Base-by-base conservation (phyloP, 2,888 invertebrate genomes). In the Ommatoiulus sabulosus region DNA sequence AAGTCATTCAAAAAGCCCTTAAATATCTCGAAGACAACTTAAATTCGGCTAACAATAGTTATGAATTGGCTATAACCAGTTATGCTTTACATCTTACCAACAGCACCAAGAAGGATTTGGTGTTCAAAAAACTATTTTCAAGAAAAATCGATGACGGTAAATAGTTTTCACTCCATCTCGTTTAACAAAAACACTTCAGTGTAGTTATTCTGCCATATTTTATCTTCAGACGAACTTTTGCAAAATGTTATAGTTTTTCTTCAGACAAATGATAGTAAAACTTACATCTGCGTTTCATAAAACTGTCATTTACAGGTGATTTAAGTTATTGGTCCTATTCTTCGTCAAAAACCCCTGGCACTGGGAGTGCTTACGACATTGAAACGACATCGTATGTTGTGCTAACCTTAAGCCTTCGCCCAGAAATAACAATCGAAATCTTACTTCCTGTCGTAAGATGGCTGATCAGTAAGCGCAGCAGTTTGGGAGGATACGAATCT, bases 301-400 rank as follows among this genome's bases (percentile, higher is more conserved):
- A 35, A 35, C 24, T 72, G 10, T 72, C 24, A 6, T 24, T 72
- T 72, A n/a, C 10, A 72, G 72, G 72, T 6, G 72, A 72, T 24
- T 72, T 72, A n/a, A 72, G 72, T 72, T 24, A 87, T 52, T 87
- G 87, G 87, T 87, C 35, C 48, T 87, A 87, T 24, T 2, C 17
- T 7, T 20, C 1, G 8, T 20, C 87, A 20, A 7, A n/a, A 52
- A 24, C 87, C 20, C 2, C 20, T 10, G n/a, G 4, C 72, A 3
- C 72, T 72, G 24, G 4, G 24, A 24, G 24, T 20, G n/a, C 63
- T 10, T 87, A 48, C 48, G 24, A 87, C 12, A 20, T 87, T 24
- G 87, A 87, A 52, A 48, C 87, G 20, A 87, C 87, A 17, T 15
- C 46, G 8, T 87, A 87, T 20, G n/a, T 2, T 52, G 12, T 87